Conservation (phyloP, 2,113 vertebrate genomes). For the Tautogolabrus adspersus region DNA sequence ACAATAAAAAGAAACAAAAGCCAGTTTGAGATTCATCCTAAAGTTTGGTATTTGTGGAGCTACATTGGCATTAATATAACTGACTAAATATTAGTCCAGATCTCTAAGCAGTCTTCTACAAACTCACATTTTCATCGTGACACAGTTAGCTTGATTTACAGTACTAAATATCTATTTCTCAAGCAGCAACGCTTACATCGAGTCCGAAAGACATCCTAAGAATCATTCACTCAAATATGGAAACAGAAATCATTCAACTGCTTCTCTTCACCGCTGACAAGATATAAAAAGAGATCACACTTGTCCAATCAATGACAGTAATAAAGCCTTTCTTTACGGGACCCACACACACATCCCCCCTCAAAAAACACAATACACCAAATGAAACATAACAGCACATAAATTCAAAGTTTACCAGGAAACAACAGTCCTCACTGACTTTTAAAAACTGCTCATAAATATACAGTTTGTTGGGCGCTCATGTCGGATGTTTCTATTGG, state of each 20-base stretch:
- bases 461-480: slow-evolving; percentile 66
- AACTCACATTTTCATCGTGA: slow-evolving; percentile 90
- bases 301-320: slow-evolving; percentile 33
- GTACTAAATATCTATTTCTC: slow-evolving; percentile 95
- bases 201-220: slow-evolving; percentile 78
- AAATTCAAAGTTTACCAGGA: slow-evolving; percentile 89
- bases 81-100: slow-evolving; percentile 91
- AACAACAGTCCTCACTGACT: slow-evolving; percentile 75
- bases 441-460: slow-evolving; percentile 80
- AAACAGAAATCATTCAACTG: slow-evolving; percentile 74
- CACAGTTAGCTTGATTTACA: slow-evolving; percentile 92
- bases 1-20: slow-evolving; percentile 40
- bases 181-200: slow-evolving; percentile 92
- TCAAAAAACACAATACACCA: slow-evolving; percentile 43
- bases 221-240: slow-evolving; percentile 85
- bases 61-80: slow-evolving; percentile 83
- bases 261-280: slow-evolving; percentile 62
- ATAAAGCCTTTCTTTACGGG: slow-evolving; percentile 76
- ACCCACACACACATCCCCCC: slow-evolving; percentile 58
- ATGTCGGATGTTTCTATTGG: slow-evolving; percentile 10
- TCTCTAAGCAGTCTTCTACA: slow-evolving; percentile 92
- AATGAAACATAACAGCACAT: slow-evolving; percentile 71
- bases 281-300: slow-evolving; percentile 51
- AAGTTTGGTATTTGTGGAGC: slow-evolving; percentile 80
- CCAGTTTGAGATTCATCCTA: slow-evolving; percentile 65